These are phyloP conservation scores for Heterochromis multidens DNA, from an alignment of 2,113 vertebrate genomes.

Conservation along the genomic window DNA sequence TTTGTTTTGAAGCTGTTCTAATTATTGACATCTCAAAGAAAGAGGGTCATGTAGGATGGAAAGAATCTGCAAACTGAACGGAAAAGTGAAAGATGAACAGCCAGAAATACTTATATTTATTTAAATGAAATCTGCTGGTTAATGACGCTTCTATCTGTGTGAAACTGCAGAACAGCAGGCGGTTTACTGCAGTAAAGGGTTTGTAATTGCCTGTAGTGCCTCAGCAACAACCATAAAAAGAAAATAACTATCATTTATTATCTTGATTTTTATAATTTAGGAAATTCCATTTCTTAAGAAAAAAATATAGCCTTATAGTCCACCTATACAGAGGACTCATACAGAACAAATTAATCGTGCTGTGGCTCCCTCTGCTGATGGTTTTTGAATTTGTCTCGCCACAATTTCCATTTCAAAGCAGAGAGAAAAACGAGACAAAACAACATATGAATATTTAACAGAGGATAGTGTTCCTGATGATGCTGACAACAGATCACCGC, in stretches of 20 bases:
- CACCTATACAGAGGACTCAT: neutral
- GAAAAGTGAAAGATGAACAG: neutral
- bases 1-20: neutral
- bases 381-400: neutral
- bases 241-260: neutral
- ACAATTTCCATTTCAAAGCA: neutral
- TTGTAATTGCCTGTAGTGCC: neutral
- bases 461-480: neutral
- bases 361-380: slow-evolving; percentile 52
- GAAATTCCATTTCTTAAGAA: neutral
- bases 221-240: neutral
- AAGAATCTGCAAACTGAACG: neutral
- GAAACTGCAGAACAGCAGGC: neutral
- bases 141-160: neutral
- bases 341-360: neutral
- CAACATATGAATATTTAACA: neutral
- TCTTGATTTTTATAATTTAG: neutral
- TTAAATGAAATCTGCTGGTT: neutral
- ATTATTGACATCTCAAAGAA: neutral
- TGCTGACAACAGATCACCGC: neutral
- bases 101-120: neutral
- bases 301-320: neutral
- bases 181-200: neutral
- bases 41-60: neutral
- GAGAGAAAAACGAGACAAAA: neutral